Conservation (phyloP, 2,113 vertebrate genomes). For the Natator depressus region DNA sequence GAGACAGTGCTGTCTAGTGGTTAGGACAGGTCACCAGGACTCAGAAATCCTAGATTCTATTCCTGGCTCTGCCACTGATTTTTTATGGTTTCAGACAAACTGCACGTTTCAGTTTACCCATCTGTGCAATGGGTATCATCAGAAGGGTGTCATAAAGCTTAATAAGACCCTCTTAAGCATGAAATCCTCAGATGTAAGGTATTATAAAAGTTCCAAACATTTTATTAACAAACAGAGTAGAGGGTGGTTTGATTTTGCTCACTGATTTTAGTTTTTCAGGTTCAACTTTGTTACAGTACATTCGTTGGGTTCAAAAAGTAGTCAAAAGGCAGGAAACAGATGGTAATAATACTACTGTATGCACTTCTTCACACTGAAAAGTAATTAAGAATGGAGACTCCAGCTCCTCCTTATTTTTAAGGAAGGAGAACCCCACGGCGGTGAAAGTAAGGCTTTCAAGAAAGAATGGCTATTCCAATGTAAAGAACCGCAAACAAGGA, state of each 20-base stretch:
- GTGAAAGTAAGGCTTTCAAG: conserved; percentile 35
- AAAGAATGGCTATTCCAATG: not conserved
- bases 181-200: not conserved
- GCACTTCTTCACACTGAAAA: not conserved
- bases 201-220: not conserved
- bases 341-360: not conserved
- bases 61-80: not conserved
- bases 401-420: conserved; percentile 19
- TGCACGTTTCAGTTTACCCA: not conserved
- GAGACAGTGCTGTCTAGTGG: not conserved
- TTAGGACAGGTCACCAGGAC: not conserved
- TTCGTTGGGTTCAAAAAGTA: not conserved
- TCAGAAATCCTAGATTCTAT: not conserved
- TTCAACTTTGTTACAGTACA: not conserved
- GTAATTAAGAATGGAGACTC: conserved; percentile 18
- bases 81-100: not conserved
- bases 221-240: not conserved
- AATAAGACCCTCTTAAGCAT: not conserved
- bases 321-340: not conserved
- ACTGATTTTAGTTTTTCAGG: not conserved
- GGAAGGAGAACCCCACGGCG: not conserved
- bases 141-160: not conserved
- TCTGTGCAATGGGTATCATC: not conserved
- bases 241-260: not conserved
- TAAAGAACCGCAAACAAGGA: conserved; percentile 49